Evolutionary conservation across 1,140 invertebrate genomes (phyloP), one percentile per base, ranked within the genome.

Genomic region (Drosophila repletoides): DNA sequence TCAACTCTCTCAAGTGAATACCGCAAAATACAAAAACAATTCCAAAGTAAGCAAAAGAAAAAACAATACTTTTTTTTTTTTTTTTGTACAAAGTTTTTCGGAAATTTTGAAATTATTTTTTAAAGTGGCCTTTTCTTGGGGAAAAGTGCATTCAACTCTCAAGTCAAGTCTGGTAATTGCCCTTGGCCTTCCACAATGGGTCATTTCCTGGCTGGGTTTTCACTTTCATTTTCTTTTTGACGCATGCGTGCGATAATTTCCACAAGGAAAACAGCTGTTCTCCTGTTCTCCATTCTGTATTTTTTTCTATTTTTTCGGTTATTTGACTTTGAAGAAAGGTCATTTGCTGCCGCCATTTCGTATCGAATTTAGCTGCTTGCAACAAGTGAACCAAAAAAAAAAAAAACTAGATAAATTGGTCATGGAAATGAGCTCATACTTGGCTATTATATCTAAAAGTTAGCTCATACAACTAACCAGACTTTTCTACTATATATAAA

Each of bases 251-350:
- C 22, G 33, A 24, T 14, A 45, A 14, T 14, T 52, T 6, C 10
- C 7, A 31, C 3, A 36, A 4, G 10, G 10, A 21, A 43, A 79
- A 76, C 80, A 84, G 80, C 80, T 84, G 79, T 72, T 34, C 49
- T n/a, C 24, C n/a, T 33, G 33, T 28, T 60, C 40, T 51, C 15
- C 48, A 19, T 63, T 10, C 33, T 55, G 5, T 31, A 28, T 31
- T 48, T 51, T 34, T 29, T 55, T 60, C 52, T 28, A 19, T 31
- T 28, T 28, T 34, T 51, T 43, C 41, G 60, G 33, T 31, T 15
- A 74, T 86, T 84, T 84, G 80, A 84, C 80, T 80, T 84, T 84
- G 75, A 66, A 40, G 46, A 63, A 84, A 84, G 80, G 80, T 84
- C 80, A 80, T 80, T 67, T 38, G 14, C 2, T 43, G 29, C 34